Evolutionary conservation across 2,113 vertebrate species (phyloP).

Genomic region (Ailurus styani): DNA sequence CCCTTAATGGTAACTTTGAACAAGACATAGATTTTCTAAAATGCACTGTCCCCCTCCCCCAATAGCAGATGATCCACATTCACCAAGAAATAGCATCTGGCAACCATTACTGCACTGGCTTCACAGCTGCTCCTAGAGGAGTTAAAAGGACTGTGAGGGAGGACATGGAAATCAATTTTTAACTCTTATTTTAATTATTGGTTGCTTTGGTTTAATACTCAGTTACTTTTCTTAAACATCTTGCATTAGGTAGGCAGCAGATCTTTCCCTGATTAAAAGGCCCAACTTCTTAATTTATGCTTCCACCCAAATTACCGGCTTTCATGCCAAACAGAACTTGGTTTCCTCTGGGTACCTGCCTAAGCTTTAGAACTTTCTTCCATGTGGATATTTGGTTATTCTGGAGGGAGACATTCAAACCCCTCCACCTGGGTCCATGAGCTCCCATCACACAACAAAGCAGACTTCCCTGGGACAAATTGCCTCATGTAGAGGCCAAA

Average conservation of each 20-base stretch:
- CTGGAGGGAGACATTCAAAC: background rate
- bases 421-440: background rate
- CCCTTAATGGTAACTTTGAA: conserved; percentile 17
- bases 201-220: conserved; percentile 41
- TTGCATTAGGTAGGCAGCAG: conserved; percentile 37
- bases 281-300: conserved; percentile 4
- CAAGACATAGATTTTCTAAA: conserved; percentile 36
- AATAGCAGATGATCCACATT: conserved; percentile 14
- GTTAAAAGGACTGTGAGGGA: conserved; percentile 44
- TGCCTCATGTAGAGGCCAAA: background rate
- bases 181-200: conserved; percentile 63
- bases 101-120: conserved; percentile 41
- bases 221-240: conserved; percentile 49
- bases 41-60: background rate
- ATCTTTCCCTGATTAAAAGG: conserved; percentile 49
- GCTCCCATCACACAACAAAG: background rate
- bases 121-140: conserved; percentile 45
- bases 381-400: conserved; percentile 4
- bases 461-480: background rate
- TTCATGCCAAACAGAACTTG: background rate
- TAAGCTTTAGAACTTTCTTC: background rate
- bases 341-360: background rate
- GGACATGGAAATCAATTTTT: conserved; percentile 56
- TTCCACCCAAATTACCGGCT: background rate
- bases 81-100: conserved; percentile 56